Base-by-base conservation (phyloP, 2,888 invertebrate species). In the Dromius quadrimaculatus region DNA sequence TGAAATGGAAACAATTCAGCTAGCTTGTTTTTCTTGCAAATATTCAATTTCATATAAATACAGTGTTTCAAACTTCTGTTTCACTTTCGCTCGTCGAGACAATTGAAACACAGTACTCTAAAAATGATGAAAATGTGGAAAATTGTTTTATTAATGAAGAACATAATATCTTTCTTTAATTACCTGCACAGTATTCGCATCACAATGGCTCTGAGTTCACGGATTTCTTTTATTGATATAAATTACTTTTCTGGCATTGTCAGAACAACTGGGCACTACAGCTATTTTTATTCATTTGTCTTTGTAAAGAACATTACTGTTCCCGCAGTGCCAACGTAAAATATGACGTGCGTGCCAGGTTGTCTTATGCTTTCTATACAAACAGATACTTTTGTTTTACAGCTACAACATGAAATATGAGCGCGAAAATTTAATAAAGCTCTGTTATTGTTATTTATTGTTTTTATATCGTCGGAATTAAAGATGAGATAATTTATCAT, bases 301-400 rank as follows among this genome's bases (percentile, higher is more conserved):
- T 43, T 43, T 43, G 43, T 43, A 19, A 15, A 43, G 43, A 2
- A 43, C 43, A 43, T 43, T 43, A 43, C 15, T 43, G 43, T 43
- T 28, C 28, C 8, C 28, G 17, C 43, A 3, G 43, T 43, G 43
- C 15, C 3, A 19, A 19, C n/a, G 17, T 15, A 43, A 43, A 43
- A 43, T 43, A 43, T 43, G 43, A 43, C 17, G 43, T 43, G 43
- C 43, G 43, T 43, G 43, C 43, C 19, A 9, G 11, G 17, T 43
- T 43, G 43, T 43, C 43, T 43, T 43, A 43, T 43, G 43, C 19
- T 43, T 43, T 43, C 43, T 43, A 43, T 43, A 43, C 43, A 43
- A 43, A 43, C 43, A 43, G 43, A 19, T 43, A 19, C 43, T 19
- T 43, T 43, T 43, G 43, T 43, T 43, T 43, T 43, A 43, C 43